phyloP scores from a whole-genome alignment of 2,113 vertebrate species.

The Echinops telfairi region DNA sequence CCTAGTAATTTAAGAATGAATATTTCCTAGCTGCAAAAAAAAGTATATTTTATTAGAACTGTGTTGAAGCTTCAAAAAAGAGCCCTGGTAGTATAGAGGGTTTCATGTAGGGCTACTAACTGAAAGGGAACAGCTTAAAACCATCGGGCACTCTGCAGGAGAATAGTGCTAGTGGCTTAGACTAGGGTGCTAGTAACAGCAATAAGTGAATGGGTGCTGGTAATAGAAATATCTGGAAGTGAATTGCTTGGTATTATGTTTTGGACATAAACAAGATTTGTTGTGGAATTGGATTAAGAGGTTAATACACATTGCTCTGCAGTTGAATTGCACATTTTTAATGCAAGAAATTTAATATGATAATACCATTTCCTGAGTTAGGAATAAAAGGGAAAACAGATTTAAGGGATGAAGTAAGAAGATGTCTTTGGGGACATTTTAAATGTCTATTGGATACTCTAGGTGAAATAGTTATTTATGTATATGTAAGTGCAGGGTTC shows the following conservation, averaged over 20 bases:
- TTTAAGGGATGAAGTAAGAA: not conserved
- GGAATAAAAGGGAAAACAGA: conserved; percentile 4
- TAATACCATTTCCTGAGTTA: not conserved
- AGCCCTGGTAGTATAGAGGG: too few species aligned
- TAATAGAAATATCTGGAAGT: too few species aligned
- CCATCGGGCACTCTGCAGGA: too few species aligned
- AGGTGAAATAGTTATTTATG: conserved; percentile 7
- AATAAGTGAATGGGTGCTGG: too few species aligned
- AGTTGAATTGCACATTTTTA: not conserved
- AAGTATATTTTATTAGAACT: too few species aligned
- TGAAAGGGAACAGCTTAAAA: too few species aligned
- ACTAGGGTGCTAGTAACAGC: too few species aligned
- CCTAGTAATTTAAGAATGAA: too few species aligned
- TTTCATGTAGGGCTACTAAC: too few species aligned
- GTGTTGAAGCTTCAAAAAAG: too few species aligned
- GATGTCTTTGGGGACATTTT: not conserved
- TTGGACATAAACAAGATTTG: not conserved
- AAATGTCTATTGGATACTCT: not conserved
- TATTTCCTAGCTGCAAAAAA: too few species aligned
- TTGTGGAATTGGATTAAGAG: not conserved
- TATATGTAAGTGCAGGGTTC: not conserved
- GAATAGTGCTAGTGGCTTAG: too few species aligned
- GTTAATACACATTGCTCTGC: not conserved
- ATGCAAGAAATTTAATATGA: not conserved
- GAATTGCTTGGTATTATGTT: not conserved